Conservation (phyloP, 2,797 vertebrate species). For the Acipenser transmontanus region DNA sequence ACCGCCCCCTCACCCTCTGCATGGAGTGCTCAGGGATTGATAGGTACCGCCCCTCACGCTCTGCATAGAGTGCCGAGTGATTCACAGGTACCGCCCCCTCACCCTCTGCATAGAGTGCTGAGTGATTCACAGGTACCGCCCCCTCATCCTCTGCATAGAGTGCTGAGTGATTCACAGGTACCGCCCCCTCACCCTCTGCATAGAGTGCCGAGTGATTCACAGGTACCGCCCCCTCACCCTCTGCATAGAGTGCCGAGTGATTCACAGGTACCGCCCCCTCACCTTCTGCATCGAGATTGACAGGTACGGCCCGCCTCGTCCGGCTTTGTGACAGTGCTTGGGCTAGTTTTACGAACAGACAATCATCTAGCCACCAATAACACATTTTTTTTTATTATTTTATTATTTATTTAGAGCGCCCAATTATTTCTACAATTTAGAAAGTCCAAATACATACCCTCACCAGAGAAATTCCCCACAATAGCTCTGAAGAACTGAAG, state of each 20-base stretch:
- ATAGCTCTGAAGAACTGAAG: too few species aligned
- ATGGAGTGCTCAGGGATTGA: background rate
- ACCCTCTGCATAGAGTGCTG: slow-evolving; percentile 67
- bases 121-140: slow-evolving; percentile 51
- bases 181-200: slow-evolving; percentile 52
- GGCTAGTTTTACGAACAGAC: too few species aligned
- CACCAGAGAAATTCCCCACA: too few species aligned
- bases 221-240: slow-evolving; percentile 25
- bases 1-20: too few species aligned
- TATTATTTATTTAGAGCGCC: too few species aligned
- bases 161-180: background rate
- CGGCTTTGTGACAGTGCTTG: too few species aligned
- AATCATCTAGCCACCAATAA: too few species aligned
- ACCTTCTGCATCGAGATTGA: background rate
- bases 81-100: slow-evolving; percentile 17
- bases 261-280: too few species aligned
- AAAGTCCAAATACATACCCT: too few species aligned
- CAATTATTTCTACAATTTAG: too few species aligned
- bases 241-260: too few species aligned
- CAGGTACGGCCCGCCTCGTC: background rate
- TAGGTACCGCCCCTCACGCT: background rate
- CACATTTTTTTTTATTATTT: too few species aligned
- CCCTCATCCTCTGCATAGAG: slow-evolving; percentile 2
- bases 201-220: slow-evolving; percentile 65
- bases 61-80: slow-evolving; percentile 8